A percentile compares a stretch with the other conserved stretches of the same genome.
Conservation (phyloP, 1,140 invertebrate genomes). For the Trachymyrmex cornetzi region DNA sequence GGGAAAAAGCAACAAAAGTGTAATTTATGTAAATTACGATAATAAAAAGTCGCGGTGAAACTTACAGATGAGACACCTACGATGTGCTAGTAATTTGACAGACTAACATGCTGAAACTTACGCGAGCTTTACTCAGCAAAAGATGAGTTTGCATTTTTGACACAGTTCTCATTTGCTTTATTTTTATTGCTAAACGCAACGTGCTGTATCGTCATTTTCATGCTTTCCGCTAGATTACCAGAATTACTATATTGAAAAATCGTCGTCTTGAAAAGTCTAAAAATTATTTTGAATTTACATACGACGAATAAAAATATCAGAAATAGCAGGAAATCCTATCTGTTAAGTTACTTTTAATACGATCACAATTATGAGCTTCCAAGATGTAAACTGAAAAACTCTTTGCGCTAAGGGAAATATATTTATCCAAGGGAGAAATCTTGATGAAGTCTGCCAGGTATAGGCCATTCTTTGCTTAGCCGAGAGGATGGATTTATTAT, state of each 20-base stretch:
- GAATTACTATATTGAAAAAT: not conserved
- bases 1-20: not conserved
- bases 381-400: not conserved
- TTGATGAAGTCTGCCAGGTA: not conserved
- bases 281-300: not conserved
- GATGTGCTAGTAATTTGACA: slow-evolving; percentile 69
- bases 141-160: not conserved
- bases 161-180: not conserved
- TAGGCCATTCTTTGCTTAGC: slow-evolving; percentile 25
- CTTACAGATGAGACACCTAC: not conserved
- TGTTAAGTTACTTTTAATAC: slow-evolving; percentile 22
- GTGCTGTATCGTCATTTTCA: not conserved
- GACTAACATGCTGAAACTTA: slow-evolving; percentile 69
- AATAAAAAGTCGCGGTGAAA: slow-evolving; percentile 17
- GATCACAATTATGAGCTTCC: not conserved
- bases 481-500: slow-evolving; percentile 62
- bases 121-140: slow-evolving; percentile 64
- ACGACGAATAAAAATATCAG: not conserved
- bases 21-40: slow-evolving; percentile 63
- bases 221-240: not conserved
- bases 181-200: not conserved
- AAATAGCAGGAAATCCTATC: not conserved
- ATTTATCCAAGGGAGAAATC: slow-evolving; percentile 7
- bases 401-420: slow-evolving; percentile 20
- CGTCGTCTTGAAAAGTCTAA: not conserved